Evolutionary conservation across 2,888 invertebrate genomes (phyloP).

Genomic region (Campaea margaritaria): DNA sequence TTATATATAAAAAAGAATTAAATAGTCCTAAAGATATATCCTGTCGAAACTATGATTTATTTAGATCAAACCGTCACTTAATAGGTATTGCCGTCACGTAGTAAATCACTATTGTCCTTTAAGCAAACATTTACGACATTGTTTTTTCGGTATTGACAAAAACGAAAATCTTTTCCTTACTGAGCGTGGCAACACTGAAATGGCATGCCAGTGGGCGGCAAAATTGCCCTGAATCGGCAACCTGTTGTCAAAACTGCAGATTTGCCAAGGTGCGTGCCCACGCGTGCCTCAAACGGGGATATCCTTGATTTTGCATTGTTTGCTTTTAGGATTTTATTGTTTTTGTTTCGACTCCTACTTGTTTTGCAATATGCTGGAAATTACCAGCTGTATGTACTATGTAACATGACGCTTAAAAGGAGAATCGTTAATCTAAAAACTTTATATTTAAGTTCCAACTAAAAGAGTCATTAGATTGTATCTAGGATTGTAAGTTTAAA

Average conservation of each 20-base stretch:
- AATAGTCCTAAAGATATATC: no score
- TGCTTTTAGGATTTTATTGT: conserved; percentile 30
- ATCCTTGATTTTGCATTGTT: conserved; percentile 41
- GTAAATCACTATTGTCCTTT: conserved; percentile 34
- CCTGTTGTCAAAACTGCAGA: conserved; percentile 43
- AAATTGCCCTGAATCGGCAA: conserved; percentile 39
- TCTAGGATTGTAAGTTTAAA: no score
- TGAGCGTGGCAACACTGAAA: conserved; percentile 41
- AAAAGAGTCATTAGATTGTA: no score
- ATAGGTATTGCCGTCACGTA: conserved; percentile 35
- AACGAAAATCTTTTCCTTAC: conserved; percentile 44
- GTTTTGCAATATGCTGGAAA: conserved; percentile 6
- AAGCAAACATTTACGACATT: conserved; percentile 44
- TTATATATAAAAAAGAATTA: no score
- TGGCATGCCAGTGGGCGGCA: conserved; percentile 42
- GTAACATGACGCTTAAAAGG: conserved; percentile 1
- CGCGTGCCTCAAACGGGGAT: conserved; percentile 28
- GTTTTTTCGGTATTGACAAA: conserved; percentile 45
- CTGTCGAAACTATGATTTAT: conserved; percentile 8
- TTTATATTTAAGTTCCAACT: no score
- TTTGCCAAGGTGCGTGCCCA: conserved; percentile 42
- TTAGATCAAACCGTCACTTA: conserved; percentile 11
- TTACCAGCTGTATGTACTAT: conserved; percentile 15
- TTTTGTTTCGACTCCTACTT: conserved; percentile 18
- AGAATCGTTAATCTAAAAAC: neutral